Conservation (phyloP, 1,140 invertebrate species). For the Thrips palmi region DNA sequence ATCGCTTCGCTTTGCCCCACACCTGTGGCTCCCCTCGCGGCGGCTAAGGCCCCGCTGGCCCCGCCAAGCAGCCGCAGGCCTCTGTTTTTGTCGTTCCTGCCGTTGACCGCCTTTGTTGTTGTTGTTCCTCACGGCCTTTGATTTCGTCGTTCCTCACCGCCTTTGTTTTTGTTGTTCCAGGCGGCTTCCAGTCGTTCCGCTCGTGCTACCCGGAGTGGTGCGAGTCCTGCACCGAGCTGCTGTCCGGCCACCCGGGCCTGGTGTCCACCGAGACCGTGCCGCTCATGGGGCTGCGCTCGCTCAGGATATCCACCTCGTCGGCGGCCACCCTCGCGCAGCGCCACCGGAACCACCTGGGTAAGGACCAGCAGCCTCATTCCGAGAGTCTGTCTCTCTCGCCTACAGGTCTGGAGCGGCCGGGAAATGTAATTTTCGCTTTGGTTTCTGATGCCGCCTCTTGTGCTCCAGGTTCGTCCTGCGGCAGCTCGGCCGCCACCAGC, state of each 20-base stretch:
- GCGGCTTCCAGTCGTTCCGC: constrained; percentile 65
- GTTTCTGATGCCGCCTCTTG: no score
- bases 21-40: no score
- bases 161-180: constrained; percentile 34
- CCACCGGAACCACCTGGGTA: constrained; percentile 7
- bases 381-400: constrained; percentile 1
- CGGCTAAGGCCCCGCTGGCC: no score
- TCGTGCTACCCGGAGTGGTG: constrained; percentile 78
- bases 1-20: no score
- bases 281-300: constrained; percentile 41
- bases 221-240: constrained; percentile 27
- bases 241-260: constrained; percentile 16
- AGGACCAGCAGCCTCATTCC: constrained; percentile 5
- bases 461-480: constrained; percentile 18
- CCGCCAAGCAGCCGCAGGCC: no score
- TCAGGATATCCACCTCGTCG: constrained; percentile 47
- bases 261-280: constrained; percentile 22
- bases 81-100: no score
- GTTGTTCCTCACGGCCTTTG: no score
- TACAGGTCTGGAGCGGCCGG: background rate
- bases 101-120: no score
- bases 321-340: constrained; percentile 4
- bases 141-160: no score
- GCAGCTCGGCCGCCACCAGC: constrained; percentile 22
- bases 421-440: background rate